phyloP scores from a whole-genome alignment of 2,113 vertebrate genomes.

The Ptychochromis oligacanthus region DNA sequence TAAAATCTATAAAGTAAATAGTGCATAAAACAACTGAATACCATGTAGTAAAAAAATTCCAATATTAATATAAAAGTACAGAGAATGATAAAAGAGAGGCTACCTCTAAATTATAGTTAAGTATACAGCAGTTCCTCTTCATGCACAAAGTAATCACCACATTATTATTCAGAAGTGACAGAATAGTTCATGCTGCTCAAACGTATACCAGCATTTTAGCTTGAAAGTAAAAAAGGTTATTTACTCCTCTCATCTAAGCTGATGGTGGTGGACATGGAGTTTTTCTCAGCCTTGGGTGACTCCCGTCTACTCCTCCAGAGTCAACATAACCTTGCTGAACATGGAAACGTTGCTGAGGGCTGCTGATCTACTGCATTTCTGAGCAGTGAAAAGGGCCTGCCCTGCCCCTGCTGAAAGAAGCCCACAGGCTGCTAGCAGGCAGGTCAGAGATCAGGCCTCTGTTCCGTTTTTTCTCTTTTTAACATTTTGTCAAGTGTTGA shows the following conservation, averaged over 20 bases:
- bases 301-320: constrained; percentile 74
- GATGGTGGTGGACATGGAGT: constrained; percentile 74
- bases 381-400: constrained; percentile 80
- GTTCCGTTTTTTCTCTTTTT: background rate
- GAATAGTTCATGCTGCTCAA: background rate
- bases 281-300: constrained; percentile 49
- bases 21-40: background rate
- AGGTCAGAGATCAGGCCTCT: constrained; percentile 29
- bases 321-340: constrained; percentile 82
- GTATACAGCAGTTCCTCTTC: background rate
- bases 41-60: background rate
- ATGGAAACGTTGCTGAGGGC: constrained; percentile 83
- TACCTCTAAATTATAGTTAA: too few relatives aligned
- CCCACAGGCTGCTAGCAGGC: constrained; percentile 76
- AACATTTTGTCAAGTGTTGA: background rate
- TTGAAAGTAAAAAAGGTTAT: background rate
- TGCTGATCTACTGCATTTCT: constrained; percentile 82
- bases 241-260: constrained; percentile 35
- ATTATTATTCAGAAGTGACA: background rate
- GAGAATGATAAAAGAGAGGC: background rate
- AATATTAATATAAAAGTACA: background rate
- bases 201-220: background rate
- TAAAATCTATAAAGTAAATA: background rate
- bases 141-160: background rate
- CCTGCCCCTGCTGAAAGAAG: constrained; percentile 78